Evolutionary conservation across 1,140 invertebrate genomes (phyloP).

Genomic region (Tetramorium simillimum): DNA sequence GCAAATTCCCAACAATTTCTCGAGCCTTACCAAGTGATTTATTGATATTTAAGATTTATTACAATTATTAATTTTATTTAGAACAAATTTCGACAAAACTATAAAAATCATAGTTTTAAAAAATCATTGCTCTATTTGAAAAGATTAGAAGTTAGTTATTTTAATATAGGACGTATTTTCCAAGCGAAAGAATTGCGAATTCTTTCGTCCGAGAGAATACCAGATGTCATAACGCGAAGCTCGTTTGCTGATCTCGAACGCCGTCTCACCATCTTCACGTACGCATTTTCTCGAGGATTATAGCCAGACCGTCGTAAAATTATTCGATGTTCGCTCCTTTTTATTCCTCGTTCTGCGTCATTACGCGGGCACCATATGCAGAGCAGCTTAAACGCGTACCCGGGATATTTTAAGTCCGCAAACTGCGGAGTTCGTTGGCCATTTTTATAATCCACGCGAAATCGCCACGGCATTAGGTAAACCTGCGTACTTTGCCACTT

Average conservation of each 20-base stretch:
- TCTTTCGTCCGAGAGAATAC: background rate
- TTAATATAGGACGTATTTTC: background rate
- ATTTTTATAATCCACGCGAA: constrained; percentile 42
- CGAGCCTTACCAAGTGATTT: background rate
- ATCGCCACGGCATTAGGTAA: background rate
- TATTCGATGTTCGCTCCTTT: background rate
- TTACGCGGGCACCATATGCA: constrained; percentile 35
- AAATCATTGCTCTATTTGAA: background rate
- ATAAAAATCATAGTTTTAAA: background rate
- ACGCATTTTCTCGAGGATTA: constrained; percentile 24
- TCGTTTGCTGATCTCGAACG: constrained; percentile 13
- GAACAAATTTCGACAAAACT: background rate
- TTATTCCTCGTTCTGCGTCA: background rate
- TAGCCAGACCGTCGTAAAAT: constrained; percentile 4
- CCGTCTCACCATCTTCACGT: background rate
- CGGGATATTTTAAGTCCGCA: constrained; percentile 25
- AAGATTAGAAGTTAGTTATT: background rate
- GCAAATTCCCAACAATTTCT: background rate
- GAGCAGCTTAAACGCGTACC: background rate
- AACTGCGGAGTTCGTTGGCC: background rate
- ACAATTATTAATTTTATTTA: background rate
- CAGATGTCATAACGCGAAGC: constrained; percentile 10
- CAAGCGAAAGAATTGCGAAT: background rate
- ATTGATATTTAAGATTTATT: background rate
- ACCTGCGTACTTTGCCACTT: background rate